Evolutionary conservation across 2,113 vertebrate genomes (phyloP), one percentile per base, ranked within the genome.

Genomic region (Spea bombifrons): DNA sequence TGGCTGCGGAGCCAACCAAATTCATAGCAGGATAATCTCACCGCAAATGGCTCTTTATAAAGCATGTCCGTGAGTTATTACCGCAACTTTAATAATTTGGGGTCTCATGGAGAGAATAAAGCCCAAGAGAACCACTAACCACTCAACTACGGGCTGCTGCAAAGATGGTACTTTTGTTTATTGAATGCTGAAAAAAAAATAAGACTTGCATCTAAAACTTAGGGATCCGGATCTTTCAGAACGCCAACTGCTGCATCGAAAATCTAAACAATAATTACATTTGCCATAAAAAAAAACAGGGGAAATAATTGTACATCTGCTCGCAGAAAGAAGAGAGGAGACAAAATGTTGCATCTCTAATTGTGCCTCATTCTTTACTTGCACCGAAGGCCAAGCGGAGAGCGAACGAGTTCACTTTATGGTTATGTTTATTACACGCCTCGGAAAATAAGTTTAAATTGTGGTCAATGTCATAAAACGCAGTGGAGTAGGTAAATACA

Each of bases 231-330:
- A 59, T 59, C 66, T 75, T 30, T 17, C 44, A n/a, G 53, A 75
- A 67, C 52, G 50, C 49, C 64, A 57, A 57, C 65, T 6, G 45
- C 49, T 8, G 43, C 75, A 53, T 68, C 50, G 50, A 71, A 78
- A 47, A 78, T 65, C 50, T 72, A 78, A 78, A 49, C 76, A 78
- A 78, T 65, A 78, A 71, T 78, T 72, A 71, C 76, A 78, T 50
- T 78, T 78, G 57, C 76, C 68, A 47, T 78, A 71, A 72, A 78
- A 71, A n/a, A 61, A 30, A 9, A 46, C 64, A 12, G 48, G n/a
- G 59, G 68, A 72, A 64, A 65, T 71, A 78, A 71, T 78, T 71
- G 57, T 66, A 46, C 76, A 72, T 78, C 68, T 78, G 76, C 68
- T 72, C 68, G 45, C 0, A 9, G 59, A 70, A 65, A 72, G 44